Evolutionary conservation across 2,888 invertebrate species (phyloP), one percentile per base, ranked within the genome.

Genomic region (Xanthorhoe spadicearia): DNA sequence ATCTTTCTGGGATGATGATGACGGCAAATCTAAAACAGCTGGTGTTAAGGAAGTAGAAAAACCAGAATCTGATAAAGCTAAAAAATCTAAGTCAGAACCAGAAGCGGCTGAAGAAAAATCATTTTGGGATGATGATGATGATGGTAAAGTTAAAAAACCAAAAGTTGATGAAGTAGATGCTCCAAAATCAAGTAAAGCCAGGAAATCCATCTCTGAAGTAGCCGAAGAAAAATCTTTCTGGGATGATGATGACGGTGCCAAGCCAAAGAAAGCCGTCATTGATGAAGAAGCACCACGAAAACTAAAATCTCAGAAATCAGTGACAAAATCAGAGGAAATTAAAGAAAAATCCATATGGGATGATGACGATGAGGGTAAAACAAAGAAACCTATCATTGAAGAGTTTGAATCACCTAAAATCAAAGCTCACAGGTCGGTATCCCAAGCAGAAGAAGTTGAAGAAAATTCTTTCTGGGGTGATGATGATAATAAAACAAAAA

Each of bases 381-480:
- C 77, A 67, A 83, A 83, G 71, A 81, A 76, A 60, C 35, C 73
- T 2, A 68, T 68, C 10, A 66, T 80, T 5, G 78, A 79, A 72
- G 82, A 85, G 51, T 68, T 80, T 1, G 77, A 81, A 2, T 69
- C 73, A 55, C 73, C 62, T 13, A 61, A 74, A 17, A 61, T 70
- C 4, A 76, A 74, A 68, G 69, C 70, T 28, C 64, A 62, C 48
- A 88, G 87, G 75, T 83, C 83, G n/a, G 67, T 82, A 17, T 83
- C 85, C 2, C 83, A 76, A 67, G 74, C 83, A 80, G 92, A 83
- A 71, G 68, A 69, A 32, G 72, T 73, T 55, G 80, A 83, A 65
- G 84, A 85, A 61, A 83, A 83, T 58, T 80, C 81, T 9, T 74
- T 86, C 51, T 87, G 87, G 88, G 87, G 86, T 70, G 86, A 89